Percentiles rank a stretch among this genome's conserved stretches.
These are phyloP conservation scores for Lordiphosa stackelbergi DNA, from an alignment of 1,140 invertebrate species.

Conservation along the genomic window DNA sequence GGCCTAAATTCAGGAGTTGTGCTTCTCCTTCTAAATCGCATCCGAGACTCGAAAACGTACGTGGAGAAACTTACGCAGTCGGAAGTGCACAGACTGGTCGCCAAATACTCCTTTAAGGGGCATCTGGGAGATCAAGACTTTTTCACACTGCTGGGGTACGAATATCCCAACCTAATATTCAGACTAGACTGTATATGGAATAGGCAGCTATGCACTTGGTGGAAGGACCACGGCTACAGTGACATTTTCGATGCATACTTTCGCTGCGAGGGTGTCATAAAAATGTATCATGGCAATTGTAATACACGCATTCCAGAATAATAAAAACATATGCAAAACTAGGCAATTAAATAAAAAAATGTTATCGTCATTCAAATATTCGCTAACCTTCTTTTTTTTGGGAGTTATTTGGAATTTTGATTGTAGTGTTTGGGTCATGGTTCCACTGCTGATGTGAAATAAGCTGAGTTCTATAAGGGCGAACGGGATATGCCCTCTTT, in stretches of 20 bases:
- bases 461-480: no score
- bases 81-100: constrained; percentile 80
- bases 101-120: constrained; percentile 86
- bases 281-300: constrained; percentile 92
- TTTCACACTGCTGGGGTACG: constrained; percentile 85
- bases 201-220: constrained; percentile 90
- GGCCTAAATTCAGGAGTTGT: constrained; percentile 91
- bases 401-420: not conserved
- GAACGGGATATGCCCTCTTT: no score
- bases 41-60: constrained; percentile 82
- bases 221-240: constrained; percentile 87
- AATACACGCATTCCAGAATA: constrained; percentile 85
- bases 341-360: constrained; percentile 33
- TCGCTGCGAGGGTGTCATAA: constrained; percentile 83
- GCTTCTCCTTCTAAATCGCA: constrained; percentile 84
- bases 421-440: no score
- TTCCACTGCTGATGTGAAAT: no score
- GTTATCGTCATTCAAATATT: constrained; percentile 30
- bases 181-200: constrained; percentile 90
- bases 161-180: constrained; percentile 86
- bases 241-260: constrained; percentile 88
- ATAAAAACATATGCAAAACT: constrained; percentile 19
- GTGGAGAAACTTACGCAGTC: constrained; percentile 80
- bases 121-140: constrained; percentile 94
- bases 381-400: not conserved